These are phyloP conservation scores for Leptodactylus fuscus DNA, from an alignment of 2,113 vertebrate genomes.

Conservation along the genomic window DNA sequence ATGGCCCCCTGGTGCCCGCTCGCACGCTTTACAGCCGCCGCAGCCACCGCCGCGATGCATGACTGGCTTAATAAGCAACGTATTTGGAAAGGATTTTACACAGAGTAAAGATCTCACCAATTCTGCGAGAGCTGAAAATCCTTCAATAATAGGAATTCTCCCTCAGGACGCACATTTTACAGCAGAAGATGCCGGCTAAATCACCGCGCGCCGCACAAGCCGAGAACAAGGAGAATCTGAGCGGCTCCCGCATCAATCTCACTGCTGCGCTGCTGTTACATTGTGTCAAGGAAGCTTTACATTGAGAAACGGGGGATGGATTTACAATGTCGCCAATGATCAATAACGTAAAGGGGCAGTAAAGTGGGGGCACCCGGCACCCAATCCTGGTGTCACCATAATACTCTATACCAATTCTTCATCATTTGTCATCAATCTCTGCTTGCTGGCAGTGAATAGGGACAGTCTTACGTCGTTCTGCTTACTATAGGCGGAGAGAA, in stretches of 20 bases:
- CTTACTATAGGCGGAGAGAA: too few species aligned
- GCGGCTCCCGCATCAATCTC: not conserved
- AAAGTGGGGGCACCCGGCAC: too few species aligned
- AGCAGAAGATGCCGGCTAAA: conserved; percentile 43
- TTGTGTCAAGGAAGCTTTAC: not conserved
- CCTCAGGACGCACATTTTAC: conserved; percentile 58
- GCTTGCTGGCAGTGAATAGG: not conserved
- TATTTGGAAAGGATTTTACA: conserved; percentile 66
- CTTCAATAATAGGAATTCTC: conserved; percentile 60
- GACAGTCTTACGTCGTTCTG: too few species aligned
- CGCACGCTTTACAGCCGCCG: conserved; percentile 70
- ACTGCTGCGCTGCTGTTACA: not conserved
- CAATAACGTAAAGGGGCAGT: too few species aligned
- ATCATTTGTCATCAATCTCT: not conserved
- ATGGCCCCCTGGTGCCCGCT: conserved; percentile 72
- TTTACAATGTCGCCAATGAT: not conserved
- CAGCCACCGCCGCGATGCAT: conserved; percentile 67
- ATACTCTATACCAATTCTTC: too few species aligned
- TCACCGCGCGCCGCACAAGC: conserved; percentile 31
- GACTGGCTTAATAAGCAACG: conserved; percentile 74
- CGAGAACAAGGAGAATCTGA: not conserved
- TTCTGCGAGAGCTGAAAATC: conserved; percentile 63
- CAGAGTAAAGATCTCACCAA: conserved; percentile 60
- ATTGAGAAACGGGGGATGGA: not conserved
- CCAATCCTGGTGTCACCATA: not conserved